A percentile compares a stretch with the other conserved stretches of the same genome.
These are phyloP conservation scores for Meteorus colon DNA, from an alignment of 2,888 invertebrate genomes.

Conservation along the genomic window DNA sequence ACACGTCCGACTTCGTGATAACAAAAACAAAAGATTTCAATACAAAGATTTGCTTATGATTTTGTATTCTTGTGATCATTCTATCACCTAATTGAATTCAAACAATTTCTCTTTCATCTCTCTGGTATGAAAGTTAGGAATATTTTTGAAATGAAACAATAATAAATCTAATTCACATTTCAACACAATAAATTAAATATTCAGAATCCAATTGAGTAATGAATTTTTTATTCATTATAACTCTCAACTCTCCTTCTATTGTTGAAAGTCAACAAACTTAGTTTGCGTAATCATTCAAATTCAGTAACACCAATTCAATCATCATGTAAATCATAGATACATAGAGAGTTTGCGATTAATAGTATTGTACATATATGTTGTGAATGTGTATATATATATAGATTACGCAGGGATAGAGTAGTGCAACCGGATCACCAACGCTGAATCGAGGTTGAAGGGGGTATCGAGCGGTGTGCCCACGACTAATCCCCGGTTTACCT, in stretches of 20 bases:
- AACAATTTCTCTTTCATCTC: too few relatives aligned
- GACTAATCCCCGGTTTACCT: constrained; percentile 73
- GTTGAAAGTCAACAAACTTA: background rate
- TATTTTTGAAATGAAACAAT: too few relatives aligned
- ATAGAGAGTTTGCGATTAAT: constrained; percentile 51
- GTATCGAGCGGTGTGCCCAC: constrained; percentile 58
- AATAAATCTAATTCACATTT: too few relatives aligned
- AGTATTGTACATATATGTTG: background rate
- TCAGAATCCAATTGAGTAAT: too few relatives aligned
- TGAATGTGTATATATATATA: constrained; percentile 25
- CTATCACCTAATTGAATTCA: too few relatives aligned
- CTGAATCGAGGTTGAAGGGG: constrained; percentile 38
- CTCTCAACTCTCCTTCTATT: background rate
- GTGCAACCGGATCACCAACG: constrained; percentile 30
- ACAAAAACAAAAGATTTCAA: too few relatives aligned
- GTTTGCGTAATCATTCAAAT: constrained; percentile 66
- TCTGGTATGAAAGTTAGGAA: too few relatives aligned
- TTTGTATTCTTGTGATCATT: too few relatives aligned
- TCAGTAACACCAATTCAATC: constrained; percentile 72
- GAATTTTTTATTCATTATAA: too few relatives aligned
- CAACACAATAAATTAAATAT: too few relatives aligned
- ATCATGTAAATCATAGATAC: constrained; percentile 71
- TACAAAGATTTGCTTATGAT: too few relatives aligned
- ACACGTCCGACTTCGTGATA: too few relatives aligned
- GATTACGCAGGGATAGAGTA: constrained; percentile 1